Evolutionary conservation across 2,113 vertebrate species (phyloP).

Genomic region (Phycodurus eques): DNA sequence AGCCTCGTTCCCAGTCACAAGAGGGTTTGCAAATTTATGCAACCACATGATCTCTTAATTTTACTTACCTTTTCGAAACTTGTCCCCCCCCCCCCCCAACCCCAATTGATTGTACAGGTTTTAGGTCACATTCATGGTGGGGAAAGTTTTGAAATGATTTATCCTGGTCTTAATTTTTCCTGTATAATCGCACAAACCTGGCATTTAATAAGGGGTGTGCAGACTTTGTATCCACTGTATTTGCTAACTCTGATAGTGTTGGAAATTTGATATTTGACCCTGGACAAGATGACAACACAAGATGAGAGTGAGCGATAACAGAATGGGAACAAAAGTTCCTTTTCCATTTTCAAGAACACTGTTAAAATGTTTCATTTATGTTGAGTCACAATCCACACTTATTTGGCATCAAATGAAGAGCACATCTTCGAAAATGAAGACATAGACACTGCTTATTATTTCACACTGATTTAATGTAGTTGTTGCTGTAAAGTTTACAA

Average conservation of each 20-base stretch:
- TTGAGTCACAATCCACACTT: not conserved
- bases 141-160: not conserved
- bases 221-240: not conserved
- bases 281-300: conserved; percentile 29
- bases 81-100: no score
- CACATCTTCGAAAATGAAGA: conserved; percentile 13
- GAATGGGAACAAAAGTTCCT: not conserved
- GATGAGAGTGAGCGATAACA: not conserved
- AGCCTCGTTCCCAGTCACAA: not conserved
- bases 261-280: conserved; percentile 26
- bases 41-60: not conserved
- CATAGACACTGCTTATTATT: not conserved
- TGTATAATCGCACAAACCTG: not conserved
- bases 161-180: not conserved
- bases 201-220: not conserved
- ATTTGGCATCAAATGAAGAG: not conserved
- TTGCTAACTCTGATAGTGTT: conserved; percentile 18
- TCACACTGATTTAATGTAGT: not conserved
- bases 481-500: not conserved
- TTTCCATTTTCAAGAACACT: conserved; percentile 15
- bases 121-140: not conserved
- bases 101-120: not conserved
- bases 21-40: no score
- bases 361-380: not conserved
- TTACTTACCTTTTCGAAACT: no score